Base-by-base conservation (phyloP, 1,140 invertebrate species). In the Cydia fagiglandana region DNA sequence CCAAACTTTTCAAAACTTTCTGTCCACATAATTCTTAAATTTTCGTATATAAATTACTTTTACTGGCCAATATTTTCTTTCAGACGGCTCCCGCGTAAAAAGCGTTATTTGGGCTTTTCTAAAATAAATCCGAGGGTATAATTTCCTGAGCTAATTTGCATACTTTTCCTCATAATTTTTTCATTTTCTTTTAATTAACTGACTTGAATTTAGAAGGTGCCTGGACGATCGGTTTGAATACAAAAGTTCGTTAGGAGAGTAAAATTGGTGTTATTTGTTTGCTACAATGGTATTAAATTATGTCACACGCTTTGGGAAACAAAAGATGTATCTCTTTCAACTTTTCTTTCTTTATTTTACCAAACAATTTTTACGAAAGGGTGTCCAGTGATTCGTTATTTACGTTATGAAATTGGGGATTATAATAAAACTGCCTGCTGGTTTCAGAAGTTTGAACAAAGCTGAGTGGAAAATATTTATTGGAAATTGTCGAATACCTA, bases 111-210 rank as follows among this genome's bases (percentile, higher is more conserved):
- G 15, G 34, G 6, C 34, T 70, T 70, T 68, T 10, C 64, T 64
- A 64, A 41, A 20, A 70, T 41, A 70, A 70, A 70, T 70, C 73
- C 66, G 61, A 76, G 76, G 76, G 74, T 64, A 47, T 50, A 75
- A 61, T 79, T 75, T 68, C 76, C 73, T 53, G 34, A 75, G 78
- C 70, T 80, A 79, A 82, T 82, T 82, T 82, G 77, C 81, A 82
- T 82, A 80, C 75, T 80, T 82, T 79, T 38, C 41, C 56, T 68
- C 73, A 80, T 79, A 76, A 79, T 76, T 75, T 80, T 80, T 82
- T 80, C 77, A 82, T 82, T 82, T 80, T 82, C 79, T 82, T 82
- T 82, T 82, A 82, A 82, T 82, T 82, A 82, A 76, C 74, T 75
- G 17, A 41, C 77, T 79, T 74, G 70, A 79, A 70, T 75, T 77